A percentile compares a stretch with the other conserved stretches of the same genome.
Conservation (phyloP, 2,797 vertebrate genomes). For the Lacerta agilis region DNA sequence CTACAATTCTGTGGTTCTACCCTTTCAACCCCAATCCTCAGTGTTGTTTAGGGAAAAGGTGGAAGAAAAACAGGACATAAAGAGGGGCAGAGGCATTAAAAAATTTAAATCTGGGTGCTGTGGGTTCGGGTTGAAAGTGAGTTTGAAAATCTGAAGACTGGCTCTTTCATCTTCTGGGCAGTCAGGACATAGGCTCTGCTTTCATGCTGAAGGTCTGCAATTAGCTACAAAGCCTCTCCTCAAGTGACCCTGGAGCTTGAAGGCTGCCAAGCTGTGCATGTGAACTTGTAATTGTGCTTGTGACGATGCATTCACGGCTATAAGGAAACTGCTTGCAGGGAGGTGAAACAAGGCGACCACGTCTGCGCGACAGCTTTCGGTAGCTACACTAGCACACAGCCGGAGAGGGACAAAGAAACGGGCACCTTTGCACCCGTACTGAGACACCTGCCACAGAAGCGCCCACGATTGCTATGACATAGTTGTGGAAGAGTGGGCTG, state of each 20-base stretch:
- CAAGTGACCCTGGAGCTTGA: neutral
- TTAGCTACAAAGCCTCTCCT: neutral
- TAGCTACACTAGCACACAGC: too few species aligned
- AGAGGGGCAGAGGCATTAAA: neutral
- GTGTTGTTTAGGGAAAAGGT: neutral
- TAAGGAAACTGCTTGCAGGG: neutral
- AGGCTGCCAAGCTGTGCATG: neutral
- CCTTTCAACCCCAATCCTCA: neutral
- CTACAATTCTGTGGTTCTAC: neutral
- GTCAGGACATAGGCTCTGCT: neutral
- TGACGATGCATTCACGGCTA: neutral
- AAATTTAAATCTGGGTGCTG: neutral
- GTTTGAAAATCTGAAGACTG: neutral
- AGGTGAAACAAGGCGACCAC: neutral
- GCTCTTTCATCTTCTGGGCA: too few species aligned
- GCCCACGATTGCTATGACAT: too few species aligned
- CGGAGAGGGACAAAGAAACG: neutral
- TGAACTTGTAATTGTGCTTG: neutral
- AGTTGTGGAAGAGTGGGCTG: too few species aligned
- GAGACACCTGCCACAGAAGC: neutral
- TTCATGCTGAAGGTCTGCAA: neutral
- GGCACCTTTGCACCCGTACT: neutral
- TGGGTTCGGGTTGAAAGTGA: neutral
- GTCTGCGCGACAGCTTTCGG: neutral
- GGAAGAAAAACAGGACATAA: too few species aligned